phyloP scores from a whole-genome alignment of 2,888 invertebrate species.

The Hesperia comma region DNA sequence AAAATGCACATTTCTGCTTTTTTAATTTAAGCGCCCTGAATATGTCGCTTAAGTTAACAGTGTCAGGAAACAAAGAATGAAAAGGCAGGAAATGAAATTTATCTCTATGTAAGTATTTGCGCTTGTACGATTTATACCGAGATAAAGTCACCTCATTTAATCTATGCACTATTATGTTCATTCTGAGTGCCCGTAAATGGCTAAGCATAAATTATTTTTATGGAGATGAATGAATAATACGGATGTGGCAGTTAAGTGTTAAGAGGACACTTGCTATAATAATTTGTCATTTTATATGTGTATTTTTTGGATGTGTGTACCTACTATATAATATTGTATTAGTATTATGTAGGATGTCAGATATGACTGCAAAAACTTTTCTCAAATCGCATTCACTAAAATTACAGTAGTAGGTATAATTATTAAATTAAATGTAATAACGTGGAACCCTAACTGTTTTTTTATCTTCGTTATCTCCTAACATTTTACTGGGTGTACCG shows the following conservation, averaged over 20 bases:
- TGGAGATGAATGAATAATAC: conserved; percentile 7
- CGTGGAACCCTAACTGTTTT: too few relatives aligned
- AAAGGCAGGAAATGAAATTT: conserved; percentile 38
- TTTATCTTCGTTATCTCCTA: too few relatives aligned
- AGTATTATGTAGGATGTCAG: too few relatives aligned
- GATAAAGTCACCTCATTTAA: conserved; percentile 15
- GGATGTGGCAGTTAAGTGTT: conserved; percentile 8
- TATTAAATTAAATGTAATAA: too few relatives aligned
- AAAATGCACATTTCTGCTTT: conserved; percentile 34
- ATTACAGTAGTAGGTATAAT: too few relatives aligned
- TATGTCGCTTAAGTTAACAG: conserved; percentile 38
- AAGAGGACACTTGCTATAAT: not conserved
- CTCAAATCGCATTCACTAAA: too few relatives aligned
- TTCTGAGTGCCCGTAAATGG: conserved; percentile 16
- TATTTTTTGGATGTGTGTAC: too few relatives aligned
- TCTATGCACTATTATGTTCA: conserved; percentile 15
- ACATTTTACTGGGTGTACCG: too few relatives aligned
- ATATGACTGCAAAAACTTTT: too few relatives aligned
- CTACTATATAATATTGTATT: too few relatives aligned
- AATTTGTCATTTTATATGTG: not conserved
- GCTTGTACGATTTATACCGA: conserved; percentile 25
- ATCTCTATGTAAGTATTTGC: conserved; percentile 35
- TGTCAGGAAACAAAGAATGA: conserved; percentile 36
- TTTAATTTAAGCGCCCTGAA: conserved; percentile 36
- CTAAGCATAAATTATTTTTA: conserved; percentile 16